phyloP scores from a whole-genome alignment of 2,888 invertebrate species.

The Chamaedrilus cognettii region DNA sequence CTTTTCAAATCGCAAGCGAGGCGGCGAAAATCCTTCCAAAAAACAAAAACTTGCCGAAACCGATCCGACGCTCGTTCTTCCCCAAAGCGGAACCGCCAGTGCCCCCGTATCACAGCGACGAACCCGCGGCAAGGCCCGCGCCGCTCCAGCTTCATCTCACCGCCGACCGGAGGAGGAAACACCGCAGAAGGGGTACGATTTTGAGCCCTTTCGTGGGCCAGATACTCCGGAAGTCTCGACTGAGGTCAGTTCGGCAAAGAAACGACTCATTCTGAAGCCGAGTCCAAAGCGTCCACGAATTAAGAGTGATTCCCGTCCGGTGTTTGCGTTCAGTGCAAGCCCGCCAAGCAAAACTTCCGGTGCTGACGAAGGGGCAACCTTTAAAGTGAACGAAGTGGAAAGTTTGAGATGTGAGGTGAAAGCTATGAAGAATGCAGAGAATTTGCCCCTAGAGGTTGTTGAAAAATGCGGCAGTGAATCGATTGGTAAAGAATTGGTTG shows the following conservation, averaged over 20 bases:
- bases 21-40: too few relatives aligned
- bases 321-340: background rate
- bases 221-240: background rate
- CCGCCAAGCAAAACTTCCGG: background rate
- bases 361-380: too few relatives aligned
- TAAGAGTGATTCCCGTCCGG: background rate
- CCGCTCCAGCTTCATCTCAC: too few relatives aligned
- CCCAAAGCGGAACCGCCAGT: too few relatives aligned
- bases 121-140: too few relatives aligned
- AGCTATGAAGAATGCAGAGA: too few relatives aligned
- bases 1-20: background rate
- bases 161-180: background rate
- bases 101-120: too few relatives aligned
- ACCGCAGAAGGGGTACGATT: conserved; percentile 3
- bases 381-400: background rate
- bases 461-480: too few relatives aligned
- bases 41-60: too few relatives aligned
- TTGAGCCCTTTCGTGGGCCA: background rate
- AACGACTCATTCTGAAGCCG: conserved; percentile 3
- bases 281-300: background rate
- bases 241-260: background rate
- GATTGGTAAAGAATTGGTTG: background rate
- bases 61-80: too few relatives aligned
- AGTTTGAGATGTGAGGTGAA: too few relatives aligned
- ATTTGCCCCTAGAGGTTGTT: too few relatives aligned